Evolutionary conservation across 2,888 invertebrate genomes (phyloP).

Genomic region (Lumbricus terrestris): DNA sequence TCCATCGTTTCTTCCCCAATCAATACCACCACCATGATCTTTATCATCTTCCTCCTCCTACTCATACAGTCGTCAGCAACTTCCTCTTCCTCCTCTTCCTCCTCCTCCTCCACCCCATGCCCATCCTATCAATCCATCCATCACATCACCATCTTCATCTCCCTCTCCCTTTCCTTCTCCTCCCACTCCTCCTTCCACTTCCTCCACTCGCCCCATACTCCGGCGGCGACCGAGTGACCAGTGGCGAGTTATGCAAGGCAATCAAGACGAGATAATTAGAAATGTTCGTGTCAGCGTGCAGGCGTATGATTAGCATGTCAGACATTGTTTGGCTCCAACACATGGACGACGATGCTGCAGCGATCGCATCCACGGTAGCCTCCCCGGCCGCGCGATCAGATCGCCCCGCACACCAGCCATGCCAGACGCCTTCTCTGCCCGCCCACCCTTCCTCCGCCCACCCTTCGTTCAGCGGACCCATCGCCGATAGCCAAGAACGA

Average conservation of each 20-base stretch:
- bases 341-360: too few relatives aligned
- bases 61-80: too few relatives aligned
- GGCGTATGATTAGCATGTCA: neutral
- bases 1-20: too few relatives aligned
- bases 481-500: neutral
- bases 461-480: neutral
- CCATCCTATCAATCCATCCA: neutral
- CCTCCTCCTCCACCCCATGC: neutral
- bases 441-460: neutral
- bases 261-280: neutral
- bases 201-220: neutral
- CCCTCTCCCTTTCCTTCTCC: neutral
- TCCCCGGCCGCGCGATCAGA: neutral
- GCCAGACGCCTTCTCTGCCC: neutral
- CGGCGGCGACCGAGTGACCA: too few relatives aligned
- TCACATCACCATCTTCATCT: too few relatives aligned
- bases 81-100: too few relatives aligned
- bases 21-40: too few relatives aligned
- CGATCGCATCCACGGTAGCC: neutral
- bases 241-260: neutral
- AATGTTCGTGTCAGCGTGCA: constrained; percentile 3
- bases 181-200: neutral
- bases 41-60: too few relatives aligned
- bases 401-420: too few relatives aligned
- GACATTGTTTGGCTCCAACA: neutral